Evolutionary conservation across 2,113 vertebrate genomes (phyloP).

Genomic region (Aviceda subcristata): DNA sequence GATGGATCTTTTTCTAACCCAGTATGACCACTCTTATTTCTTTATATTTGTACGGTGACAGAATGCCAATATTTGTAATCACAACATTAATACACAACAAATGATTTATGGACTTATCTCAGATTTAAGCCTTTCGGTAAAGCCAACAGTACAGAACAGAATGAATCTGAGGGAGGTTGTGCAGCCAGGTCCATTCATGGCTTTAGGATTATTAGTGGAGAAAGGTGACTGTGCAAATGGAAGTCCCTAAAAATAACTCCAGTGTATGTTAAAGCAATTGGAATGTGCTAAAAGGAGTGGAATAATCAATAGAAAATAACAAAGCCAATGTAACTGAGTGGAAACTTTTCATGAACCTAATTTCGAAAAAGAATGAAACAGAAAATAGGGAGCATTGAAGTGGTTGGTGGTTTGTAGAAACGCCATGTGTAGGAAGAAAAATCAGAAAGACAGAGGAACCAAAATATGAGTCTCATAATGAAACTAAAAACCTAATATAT

Average conservation of each 20-base stretch:
- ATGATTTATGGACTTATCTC: neutral
- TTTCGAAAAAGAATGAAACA: neutral
- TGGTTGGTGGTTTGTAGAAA: neutral
- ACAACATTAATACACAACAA: neutral
- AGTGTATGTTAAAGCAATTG: neutral
- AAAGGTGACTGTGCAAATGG: neutral
- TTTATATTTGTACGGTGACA: neutral
- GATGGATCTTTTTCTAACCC: neutral
- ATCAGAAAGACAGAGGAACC: neutral
- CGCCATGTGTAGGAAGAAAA: neutral
- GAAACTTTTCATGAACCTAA: neutral
- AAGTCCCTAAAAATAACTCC: constrained; percentile 29
- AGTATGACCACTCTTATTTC: neutral
- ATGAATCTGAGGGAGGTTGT: neutral
- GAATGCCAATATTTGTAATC: neutral
- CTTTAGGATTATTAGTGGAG: neutral
- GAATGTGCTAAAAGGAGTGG: constrained; percentile 20
- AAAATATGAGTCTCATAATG: neutral
- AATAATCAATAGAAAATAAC: constrained; percentile 20
- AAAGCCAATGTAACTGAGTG: neutral
- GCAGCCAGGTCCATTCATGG: neutral
- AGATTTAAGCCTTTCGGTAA: neutral
- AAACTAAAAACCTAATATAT: neutral
- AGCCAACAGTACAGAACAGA: neutral
- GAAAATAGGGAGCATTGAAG: neutral